A percentile compares a stretch with the other conserved stretches of the same genome.
phyloP scores from a whole-genome alignment of 2,888 invertebrate species.

The Nemurella pictetii region DNA sequence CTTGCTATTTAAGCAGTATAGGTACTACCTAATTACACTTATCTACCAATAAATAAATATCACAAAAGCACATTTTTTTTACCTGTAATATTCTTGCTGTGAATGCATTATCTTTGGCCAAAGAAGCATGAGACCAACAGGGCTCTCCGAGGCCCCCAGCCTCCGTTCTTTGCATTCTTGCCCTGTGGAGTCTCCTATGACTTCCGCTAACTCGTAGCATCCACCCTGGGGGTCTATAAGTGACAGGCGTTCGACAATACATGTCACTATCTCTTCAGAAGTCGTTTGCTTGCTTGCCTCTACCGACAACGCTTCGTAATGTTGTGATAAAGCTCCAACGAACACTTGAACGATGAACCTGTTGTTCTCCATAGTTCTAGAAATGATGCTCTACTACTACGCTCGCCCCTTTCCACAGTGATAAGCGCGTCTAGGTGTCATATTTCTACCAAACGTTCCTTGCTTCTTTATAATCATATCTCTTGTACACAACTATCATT shows the following conservation, averaged over 20 bases:
- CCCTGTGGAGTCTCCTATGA: constrained; percentile 82
- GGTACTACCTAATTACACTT: too few relatives aligned
- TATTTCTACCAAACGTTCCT: background rate
- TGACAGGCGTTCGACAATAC: constrained; percentile 76
- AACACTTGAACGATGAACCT: constrained; percentile 81
- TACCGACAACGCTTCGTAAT: constrained; percentile 87
- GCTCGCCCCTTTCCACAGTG: background rate
- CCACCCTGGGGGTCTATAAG: constrained; percentile 60
- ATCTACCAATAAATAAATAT: background rate
- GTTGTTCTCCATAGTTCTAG: constrained; percentile 56
- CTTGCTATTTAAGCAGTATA: background rate
- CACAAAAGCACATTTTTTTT: constrained; percentile 36
- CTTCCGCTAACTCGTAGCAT: constrained; percentile 84
- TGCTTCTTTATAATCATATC: background rate
- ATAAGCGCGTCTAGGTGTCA: constrained; percentile 20
- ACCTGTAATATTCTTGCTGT: constrained; percentile 56
- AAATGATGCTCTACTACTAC: constrained; percentile 32
- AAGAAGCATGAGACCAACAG: constrained; percentile 79
- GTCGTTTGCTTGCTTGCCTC: constrained; percentile 92
- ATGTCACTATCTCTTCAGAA: constrained; percentile 87
- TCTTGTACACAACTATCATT: background rate
- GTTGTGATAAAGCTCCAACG: constrained; percentile 83
- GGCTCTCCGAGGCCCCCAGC: constrained; percentile 78
- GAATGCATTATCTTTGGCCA: constrained; percentile 69
- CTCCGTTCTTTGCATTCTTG: constrained; percentile 91